Percentiles rank a stretch among this genome's conserved stretches.
Conservation (phyloP, 2,888 invertebrate species). For the Synanthedon myopaeformis region DNA sequence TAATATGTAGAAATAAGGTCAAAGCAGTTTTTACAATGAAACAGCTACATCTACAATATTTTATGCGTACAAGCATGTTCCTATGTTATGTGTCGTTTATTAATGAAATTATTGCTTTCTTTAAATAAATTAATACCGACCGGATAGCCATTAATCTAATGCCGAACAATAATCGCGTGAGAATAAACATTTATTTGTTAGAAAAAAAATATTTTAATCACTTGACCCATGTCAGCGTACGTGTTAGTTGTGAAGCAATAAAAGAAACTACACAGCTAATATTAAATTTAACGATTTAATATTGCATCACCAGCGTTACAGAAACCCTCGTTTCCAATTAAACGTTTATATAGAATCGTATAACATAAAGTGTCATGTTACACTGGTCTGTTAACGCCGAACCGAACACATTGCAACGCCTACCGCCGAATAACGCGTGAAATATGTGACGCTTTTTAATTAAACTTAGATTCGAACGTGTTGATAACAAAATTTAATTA, state of each 20-base stretch:
- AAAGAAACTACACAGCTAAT: constrained; percentile 61
- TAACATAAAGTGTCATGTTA: constrained; percentile 29
- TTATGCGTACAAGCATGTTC: neutral
- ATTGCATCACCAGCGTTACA: constrained; percentile 41
- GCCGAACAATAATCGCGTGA: constrained; percentile 55
- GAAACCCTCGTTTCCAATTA: constrained; percentile 28
- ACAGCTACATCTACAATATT: neutral
- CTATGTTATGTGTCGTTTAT: neutral
- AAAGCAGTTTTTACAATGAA: neutral
- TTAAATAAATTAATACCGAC: constrained; percentile 33
- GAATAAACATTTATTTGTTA: constrained; percentile 59
- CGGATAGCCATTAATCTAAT: constrained; percentile 37
- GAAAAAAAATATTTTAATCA: constrained; percentile 47
- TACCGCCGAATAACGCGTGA: constrained; percentile 62
- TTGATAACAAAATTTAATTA: constrained; percentile 64
- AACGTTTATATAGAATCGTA: constrained; percentile 13
- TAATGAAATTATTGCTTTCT: constrained; percentile 24
- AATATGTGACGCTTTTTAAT: constrained; percentile 69
- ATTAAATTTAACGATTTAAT: constrained; percentile 69
- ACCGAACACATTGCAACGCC: constrained; percentile 50
- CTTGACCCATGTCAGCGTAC: constrained; percentile 49
- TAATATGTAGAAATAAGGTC: neutral
- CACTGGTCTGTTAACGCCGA: constrained; percentile 32
- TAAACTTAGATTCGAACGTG: constrained; percentile 60
- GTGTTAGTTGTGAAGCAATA: constrained; percentile 61